phyloP scores from a whole-genome alignment of 2,113 vertebrate species.

The Pundamilia nyererei region DNA sequence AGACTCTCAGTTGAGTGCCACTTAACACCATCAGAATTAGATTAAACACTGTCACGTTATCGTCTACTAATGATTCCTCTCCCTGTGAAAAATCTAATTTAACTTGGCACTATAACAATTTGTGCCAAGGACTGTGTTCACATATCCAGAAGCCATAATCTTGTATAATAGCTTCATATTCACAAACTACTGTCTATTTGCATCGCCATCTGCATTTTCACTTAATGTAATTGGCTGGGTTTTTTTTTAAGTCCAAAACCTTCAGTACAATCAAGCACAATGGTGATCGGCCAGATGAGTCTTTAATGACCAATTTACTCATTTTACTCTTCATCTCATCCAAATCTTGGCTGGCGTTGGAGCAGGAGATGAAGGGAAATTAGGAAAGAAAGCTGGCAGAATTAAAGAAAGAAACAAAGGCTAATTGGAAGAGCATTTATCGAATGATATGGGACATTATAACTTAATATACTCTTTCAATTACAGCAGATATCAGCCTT shows the following conservation, averaged over 20 bases:
- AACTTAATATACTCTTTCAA: not conserved
- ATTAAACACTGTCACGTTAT: not conserved
- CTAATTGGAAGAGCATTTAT: not conserved
- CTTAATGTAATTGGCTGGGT: not conserved
- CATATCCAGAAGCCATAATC: not conserved
- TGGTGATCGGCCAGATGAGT: not conserved
- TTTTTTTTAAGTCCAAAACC: not conserved
- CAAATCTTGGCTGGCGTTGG: not conserved
- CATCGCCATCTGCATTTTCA: not conserved
- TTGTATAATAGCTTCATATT: not conserved
- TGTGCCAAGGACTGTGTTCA: not conserved
- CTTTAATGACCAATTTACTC: slow-evolving; percentile 9
- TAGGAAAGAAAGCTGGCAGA: not conserved
- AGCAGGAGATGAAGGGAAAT: not conserved
- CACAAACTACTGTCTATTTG: not conserved
- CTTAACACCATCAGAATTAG: not conserved
- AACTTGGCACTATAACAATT: not conserved
- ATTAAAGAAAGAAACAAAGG: not conserved
- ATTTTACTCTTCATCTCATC: not conserved
- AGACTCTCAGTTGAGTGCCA: not conserved
- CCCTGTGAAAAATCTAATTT: not conserved
- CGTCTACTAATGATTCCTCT: not conserved
- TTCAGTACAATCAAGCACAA: not conserved
- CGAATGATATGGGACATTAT: not conserved
- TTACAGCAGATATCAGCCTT: not conserved